These are phyloP conservation scores for Mormyrus iriodes DNA, from an alignment of 2,113 vertebrate species.

Conservation along the genomic window DNA sequence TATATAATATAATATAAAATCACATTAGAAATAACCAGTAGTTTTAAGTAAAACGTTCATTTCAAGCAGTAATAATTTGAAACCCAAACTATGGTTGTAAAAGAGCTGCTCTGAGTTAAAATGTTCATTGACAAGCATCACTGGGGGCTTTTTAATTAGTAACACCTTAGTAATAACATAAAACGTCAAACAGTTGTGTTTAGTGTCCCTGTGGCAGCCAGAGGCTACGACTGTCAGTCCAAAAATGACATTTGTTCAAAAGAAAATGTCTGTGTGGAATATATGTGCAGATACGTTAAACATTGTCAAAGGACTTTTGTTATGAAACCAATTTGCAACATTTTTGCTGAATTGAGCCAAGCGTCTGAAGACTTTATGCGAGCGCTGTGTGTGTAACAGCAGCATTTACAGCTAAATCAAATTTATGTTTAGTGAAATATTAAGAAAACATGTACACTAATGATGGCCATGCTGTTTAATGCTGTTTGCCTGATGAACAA, in stretches of 20 bases:
- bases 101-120: not conserved
- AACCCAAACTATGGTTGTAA: not conserved
- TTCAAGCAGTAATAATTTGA: not conserved
- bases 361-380: not conserved
- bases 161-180: not conserved
- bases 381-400: not conserved
- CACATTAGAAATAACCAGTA: no score
- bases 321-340: not conserved
- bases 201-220: not conserved
- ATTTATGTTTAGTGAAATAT: not conserved
- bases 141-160: no score
- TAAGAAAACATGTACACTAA: not conserved
- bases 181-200: not conserved
- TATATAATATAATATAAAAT: no score
- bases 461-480: no score
- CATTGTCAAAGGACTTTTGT: not conserved
- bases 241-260: not conserved
- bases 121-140: not conserved
- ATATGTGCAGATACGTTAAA: not conserved
- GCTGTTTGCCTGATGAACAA: no score
- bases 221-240: not conserved
- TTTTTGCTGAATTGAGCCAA: not conserved
- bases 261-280: not conserved
- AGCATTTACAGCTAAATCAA: not conserved
- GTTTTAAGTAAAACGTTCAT: no score